A percentile compares a stretch with the other conserved stretches of the same genome.
These are phyloP conservation scores for Cheilinus undulatus DNA, from an alignment of 2,113 vertebrate genomes.

Conservation along the genomic window DNA sequence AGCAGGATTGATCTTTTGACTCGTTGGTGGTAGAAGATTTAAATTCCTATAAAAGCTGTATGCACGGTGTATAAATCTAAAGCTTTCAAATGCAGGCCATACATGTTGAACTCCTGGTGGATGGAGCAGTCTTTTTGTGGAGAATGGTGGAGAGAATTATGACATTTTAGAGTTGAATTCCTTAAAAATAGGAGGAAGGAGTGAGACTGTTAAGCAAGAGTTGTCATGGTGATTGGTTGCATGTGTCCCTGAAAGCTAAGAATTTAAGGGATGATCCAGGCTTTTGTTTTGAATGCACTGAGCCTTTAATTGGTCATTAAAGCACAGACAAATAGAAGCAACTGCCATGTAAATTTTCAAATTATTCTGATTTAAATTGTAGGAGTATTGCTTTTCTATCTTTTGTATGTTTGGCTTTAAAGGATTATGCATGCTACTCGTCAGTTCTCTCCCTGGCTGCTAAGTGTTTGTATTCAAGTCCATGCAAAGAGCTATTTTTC, in stretches of 20 bases:
- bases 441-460: slow-evolving; percentile 64
- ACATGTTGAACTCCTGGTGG: slow-evolving; percentile 41
- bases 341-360: slow-evolving; percentile 22
- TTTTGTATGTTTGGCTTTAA: slow-evolving; percentile 66
- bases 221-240: slow-evolving; percentile 85
- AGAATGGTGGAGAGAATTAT: slow-evolving; percentile 56
- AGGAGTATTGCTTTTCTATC: slow-evolving; percentile 56
- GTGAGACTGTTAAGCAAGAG: slow-evolving; percentile 76
- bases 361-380: slow-evolving; percentile 25
- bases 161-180: slow-evolving; percentile 67
- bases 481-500: slow-evolving; percentile 61
- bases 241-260: slow-evolving; percentile 73
- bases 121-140: slow-evolving; percentile 41
- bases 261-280: slow-evolving; percentile 70
- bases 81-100: slow-evolving; percentile 26
- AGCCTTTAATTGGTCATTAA: slow-evolving; percentile 48
- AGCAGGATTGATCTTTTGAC: slow-evolving; percentile 7
- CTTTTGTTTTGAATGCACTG: slow-evolving; percentile 50
- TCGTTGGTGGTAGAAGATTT: slow-evolving; percentile 2
- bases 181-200: slow-evolving; percentile 50
- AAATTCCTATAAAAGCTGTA: background rate
- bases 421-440: slow-evolving; percentile 77
- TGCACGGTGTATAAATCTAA: slow-evolving; percentile 7
- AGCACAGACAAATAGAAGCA: slow-evolving; percentile 21
- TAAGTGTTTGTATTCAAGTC: slow-evolving; percentile 74